Conservation (phyloP, 2,113 vertebrate genomes). For the Aspiorhynchus laticeps region DNA sequence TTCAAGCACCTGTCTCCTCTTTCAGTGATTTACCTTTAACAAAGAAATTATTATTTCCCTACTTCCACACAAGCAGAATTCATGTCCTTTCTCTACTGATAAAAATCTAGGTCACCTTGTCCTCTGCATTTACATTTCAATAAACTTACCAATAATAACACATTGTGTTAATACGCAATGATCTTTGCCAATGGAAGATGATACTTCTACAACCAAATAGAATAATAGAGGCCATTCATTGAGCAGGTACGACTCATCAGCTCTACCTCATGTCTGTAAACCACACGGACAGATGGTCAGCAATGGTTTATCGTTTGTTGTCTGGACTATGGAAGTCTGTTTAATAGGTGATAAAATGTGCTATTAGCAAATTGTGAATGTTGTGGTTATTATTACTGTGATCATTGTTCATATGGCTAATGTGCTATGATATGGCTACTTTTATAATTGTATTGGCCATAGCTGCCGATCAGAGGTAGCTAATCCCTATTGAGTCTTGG, state of each 20-base stretch:
- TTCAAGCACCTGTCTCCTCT: slow-evolving; percentile 8
- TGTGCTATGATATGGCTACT: neutral
- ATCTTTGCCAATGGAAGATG: slow-evolving; percentile 78
- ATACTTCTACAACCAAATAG: slow-evolving; percentile 79
- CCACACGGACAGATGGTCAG: slow-evolving; percentile 32
- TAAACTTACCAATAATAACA: slow-evolving; percentile 86
- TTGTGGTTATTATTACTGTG: neutral
- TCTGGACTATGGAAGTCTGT: slow-evolving; percentile 75
- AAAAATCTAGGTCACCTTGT: slow-evolving; percentile 85
- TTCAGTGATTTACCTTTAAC: slow-evolving; percentile 33
- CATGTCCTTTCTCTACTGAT: slow-evolving; percentile 67
- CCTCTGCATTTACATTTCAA: slow-evolving; percentile 91
- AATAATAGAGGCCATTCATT: slow-evolving; percentile 81
- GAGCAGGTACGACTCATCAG: slow-evolving; percentile 71
- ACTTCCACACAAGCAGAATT: slow-evolving; percentile 48
- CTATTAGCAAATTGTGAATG: neutral
- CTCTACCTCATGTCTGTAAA: slow-evolving; percentile 73
- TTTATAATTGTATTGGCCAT: neutral
- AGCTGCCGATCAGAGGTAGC: neutral
- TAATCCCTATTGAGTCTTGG: neutral
- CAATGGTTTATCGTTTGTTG: slow-evolving; percentile 2
- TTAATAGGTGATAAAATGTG: slow-evolving; percentile 68
- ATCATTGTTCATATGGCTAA: neutral
- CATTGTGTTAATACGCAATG: slow-evolving; percentile 83
- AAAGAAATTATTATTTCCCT: slow-evolving; percentile 44